Conservation (phyloP, 2,797 vertebrate species). For the Brachyalestes nurse region DNA sequence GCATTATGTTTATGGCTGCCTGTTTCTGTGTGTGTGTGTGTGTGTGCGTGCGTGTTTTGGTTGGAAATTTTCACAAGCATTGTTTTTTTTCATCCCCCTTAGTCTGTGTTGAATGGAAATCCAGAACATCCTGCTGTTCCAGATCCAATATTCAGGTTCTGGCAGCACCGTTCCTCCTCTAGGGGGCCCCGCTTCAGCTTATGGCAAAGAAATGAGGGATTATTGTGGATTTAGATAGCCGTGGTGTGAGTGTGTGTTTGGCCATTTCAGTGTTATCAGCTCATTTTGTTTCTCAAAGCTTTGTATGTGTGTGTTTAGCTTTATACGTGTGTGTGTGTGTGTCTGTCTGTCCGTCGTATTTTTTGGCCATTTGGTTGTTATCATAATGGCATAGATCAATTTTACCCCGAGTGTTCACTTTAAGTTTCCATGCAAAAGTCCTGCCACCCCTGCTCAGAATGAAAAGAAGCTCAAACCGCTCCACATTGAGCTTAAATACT, state of each 20-base stretch:
- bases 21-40: neutral
- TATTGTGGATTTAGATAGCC: neutral
- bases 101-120: neutral
- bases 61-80: neutral
- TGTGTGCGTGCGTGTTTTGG: neutral
- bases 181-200: neutral
- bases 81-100: neutral
- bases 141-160: neutral
- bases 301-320: slow-evolving; percentile 5
- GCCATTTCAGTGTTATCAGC: too few relatives aligned
- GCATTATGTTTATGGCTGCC: neutral
- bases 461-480: too few relatives aligned
- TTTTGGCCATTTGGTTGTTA: neutral
- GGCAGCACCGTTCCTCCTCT: neutral
- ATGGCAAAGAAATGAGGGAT: neutral
- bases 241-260: neutral
- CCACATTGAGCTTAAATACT: too few relatives aligned
- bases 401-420: too few relatives aligned
- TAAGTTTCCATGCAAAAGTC: too few relatives aligned
- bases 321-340: neutral
- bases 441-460: too few relatives aligned
- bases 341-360: neutral
- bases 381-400: too few relatives aligned
- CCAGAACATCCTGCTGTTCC: neutral
- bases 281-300: neutral